Evolutionary conservation across 2,888 invertebrate genomes (phyloP), one percentile per base, ranked within the genome.

Genomic region (Dicranocentrus wangi): DNA sequence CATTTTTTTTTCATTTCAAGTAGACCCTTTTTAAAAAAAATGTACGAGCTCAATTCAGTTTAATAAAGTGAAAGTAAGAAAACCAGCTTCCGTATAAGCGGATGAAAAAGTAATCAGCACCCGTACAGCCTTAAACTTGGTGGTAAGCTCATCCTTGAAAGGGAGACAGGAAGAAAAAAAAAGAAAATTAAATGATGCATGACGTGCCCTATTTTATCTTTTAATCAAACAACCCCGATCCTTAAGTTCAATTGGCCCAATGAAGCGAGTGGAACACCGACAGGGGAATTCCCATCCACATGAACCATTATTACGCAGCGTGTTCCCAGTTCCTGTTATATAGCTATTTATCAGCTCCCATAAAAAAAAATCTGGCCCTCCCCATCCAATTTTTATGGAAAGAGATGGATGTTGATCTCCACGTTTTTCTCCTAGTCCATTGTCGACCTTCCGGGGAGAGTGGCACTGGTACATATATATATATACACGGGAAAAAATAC

Each of bases 161-260:
- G n/a, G 39, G 66, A 47, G 47, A 25, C n/a, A 70, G 51, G 7
- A 23, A 43, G 19, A 65, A 23, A 65, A 39, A 58, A 21, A 32
- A 75, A 39, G 51, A 43, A 25, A 58, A 66, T 66, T 58, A 75
- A 75, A 75, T 75, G 66, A 75, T 53, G 58, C 75, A 58, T 75
- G 75, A 75, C 66, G 75, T 42, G 27, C 21, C 66, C 17, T 53
- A 60, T 28, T n/a, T 55, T 68, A 75, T 68, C 75, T 58, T 75
- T 75, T 66, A 75, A 75, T 75, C 66, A 66, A 66, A 75, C 75
- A 58, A 75, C 66, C 47, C 66, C 58, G 58, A 66, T 51, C 42
- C 55, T 55, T 21, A 66, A 66, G 65, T 51, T 43, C 66, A 75
- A 75, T 75, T 75, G 43, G 66, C 75, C 55, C 75, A 75, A 68